Conservation (phyloP, 1,140 invertebrate species). For the Drosophila sucinea region DNA sequence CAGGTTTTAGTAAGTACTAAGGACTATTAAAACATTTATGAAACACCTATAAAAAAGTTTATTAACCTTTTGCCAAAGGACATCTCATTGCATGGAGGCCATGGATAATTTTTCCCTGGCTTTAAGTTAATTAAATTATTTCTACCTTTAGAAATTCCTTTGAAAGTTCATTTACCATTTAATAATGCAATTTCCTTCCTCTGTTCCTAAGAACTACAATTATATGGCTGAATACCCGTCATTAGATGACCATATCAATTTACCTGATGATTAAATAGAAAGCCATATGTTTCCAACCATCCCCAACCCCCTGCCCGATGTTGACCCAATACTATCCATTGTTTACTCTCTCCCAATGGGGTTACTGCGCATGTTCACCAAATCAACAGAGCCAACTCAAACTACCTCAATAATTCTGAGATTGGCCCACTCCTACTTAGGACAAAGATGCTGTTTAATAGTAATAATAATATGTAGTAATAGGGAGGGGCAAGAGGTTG, state of each 20-base stretch:
- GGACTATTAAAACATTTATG: too few relatives aligned
- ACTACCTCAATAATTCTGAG: constrained; percentile 70
- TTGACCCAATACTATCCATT: constrained; percentile 48
- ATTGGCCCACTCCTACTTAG: constrained; percentile 49
- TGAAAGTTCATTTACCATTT: too few relatives aligned
- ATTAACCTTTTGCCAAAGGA: too few relatives aligned
- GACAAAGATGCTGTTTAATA: not conserved
- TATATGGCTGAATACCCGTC: not conserved
- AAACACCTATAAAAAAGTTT: too few relatives aligned
- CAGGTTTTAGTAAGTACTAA: too few relatives aligned
- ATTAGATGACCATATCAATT: constrained; percentile 6
- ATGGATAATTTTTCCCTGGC: too few relatives aligned
- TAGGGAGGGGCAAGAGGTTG: not conserved
- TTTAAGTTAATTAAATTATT: too few relatives aligned
- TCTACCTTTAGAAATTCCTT: too few relatives aligned
- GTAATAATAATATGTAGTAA: not conserved
- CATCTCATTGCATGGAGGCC: too few relatives aligned
- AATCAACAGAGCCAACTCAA: constrained; percentile 34
- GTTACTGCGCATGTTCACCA: constrained; percentile 69
- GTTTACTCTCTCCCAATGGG: constrained; percentile 30
- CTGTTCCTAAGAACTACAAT: too few relatives aligned
- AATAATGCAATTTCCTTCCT: too few relatives aligned
- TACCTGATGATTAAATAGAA: constrained; percentile 3
- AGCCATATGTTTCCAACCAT: constrained; percentile 9
- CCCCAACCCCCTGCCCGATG: constrained; percentile 6